Evolutionary conservation across 2,888 invertebrate genomes (phyloP), one percentile per base, ranked within the genome.

Genomic region (Thera obeliscata): DNA sequence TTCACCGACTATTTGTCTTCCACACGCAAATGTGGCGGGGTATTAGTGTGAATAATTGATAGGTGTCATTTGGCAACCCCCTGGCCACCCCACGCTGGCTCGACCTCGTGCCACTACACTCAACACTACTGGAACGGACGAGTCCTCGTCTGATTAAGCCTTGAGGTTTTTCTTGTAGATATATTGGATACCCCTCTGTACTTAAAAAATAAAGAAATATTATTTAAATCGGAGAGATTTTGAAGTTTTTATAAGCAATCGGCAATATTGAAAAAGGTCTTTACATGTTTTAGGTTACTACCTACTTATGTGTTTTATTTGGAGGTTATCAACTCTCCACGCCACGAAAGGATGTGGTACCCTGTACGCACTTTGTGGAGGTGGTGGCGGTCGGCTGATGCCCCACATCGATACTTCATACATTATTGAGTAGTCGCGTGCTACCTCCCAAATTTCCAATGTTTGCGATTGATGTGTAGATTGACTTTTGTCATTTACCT

Each of bases 401-500:
- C 78, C 91, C 91, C 89, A 93, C 91, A 90, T 93, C 93, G 92
- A 93, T 93, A 93, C 87, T 88, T 87, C 89, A 84, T 93, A 88
- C 91, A 93, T 93, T 92, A 93, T 93, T 93, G 85, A 93, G 85
- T 83, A 91, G 87, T 92, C 86, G 93, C 93, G 93, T 93, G 93
- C 81, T 86, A 81, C 91, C 91, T 88, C 87, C 93, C 87, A 88
- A 93, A 93, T 91, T 91, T 93, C 87, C 87, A 90, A 91, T 92
- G 93, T 93, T 93, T 93, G 93, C 93, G 92, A 92, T 92, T 92
- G 93, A 90, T 91, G 91, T 91, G 89, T 93, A 93, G 93, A 93
- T 93, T 92, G 93, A 93, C 91, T 93, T 93, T 93, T 92, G 92
- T 93, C 93, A 93, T 93, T 93, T 93, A 86, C 91, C 82, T 88